Evolutionary conservation across 2,888 invertebrate genomes (phyloP), one percentile per base, ranked within the genome.

Genomic region (Agonopterix heracliana): DNA sequence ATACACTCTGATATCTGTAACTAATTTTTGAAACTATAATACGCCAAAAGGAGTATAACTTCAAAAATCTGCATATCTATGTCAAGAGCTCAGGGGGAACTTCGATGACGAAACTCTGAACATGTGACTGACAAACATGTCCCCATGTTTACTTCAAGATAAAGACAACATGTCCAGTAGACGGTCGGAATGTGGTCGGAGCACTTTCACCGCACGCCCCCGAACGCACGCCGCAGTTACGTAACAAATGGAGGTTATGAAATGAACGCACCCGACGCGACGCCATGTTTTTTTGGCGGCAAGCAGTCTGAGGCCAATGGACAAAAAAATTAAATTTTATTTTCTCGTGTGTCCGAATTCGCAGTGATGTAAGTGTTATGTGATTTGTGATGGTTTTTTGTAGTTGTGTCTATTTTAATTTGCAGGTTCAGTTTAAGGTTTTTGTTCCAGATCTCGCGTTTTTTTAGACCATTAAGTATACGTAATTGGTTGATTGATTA

Each of bases 161-260:
- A 26, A 26, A 26, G 26, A 26, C 26, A 26, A 26, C 26, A 26
- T 26, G 26, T 26, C 26, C 26, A 26, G 26, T 26, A 26, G 5
- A 26, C 26, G 7, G n/a, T 60, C 54, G 72, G 78, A 78, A 78
- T 78, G 78, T 68, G 50, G 68, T 57, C 59, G 59, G 66, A 56
- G 55, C 68, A 79, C 81, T 80, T 81, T 81, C 81, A 72, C 81
- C 57, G 60, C 49, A 45, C 54, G 51, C 46, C 36, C 55, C 55
- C 48, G 53, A 55, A 56, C 54, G 47, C 49, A 51, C 46, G 46
- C 43, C 51, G 58, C 46, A 43, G 50, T 59, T 64, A 63, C 63
- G 51, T 64, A 66, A 67, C 57, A 57, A 51, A 47, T 63, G 63
- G 45, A 57, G 52, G 58, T 65, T 71, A 58, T 50, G 59, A 58